A percentile compares a stretch with the other conserved stretches of the same genome.
These are phyloP conservation scores for Xenopus laevis DNA, from an alignment of 2,113 vertebrate species.

Conservation along the genomic window DNA sequence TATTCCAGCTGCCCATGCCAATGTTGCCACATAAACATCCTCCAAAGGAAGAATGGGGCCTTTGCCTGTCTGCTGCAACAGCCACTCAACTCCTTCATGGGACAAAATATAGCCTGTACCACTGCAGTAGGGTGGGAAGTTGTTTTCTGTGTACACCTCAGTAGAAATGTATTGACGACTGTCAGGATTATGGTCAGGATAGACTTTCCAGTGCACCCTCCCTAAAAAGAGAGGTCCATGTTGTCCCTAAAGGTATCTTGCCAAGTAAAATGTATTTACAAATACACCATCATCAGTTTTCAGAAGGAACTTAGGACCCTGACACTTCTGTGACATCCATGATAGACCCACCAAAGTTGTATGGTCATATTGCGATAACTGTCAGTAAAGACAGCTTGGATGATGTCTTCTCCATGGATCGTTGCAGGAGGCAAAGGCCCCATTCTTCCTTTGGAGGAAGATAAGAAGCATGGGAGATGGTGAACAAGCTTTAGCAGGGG, in stretches of 20 bases:
- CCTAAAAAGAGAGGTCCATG: slow-evolving; percentile 69
- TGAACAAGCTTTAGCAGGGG: slow-evolving; percentile 1
- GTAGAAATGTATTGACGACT: slow-evolving; percentile 68
- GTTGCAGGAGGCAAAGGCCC: too few species aligned
- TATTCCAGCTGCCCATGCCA: slow-evolving; percentile 70
- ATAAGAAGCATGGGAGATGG: slow-evolving; percentile 70
- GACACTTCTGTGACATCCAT: slow-evolving; percentile 73
- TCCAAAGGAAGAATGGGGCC: slow-evolving; percentile 67
- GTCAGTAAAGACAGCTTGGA: slow-evolving; percentile 78
- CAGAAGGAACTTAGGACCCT: slow-evolving; percentile 70
- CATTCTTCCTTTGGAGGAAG: too few species aligned
- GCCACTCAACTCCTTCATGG: slow-evolving; percentile 64
- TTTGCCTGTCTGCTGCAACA: slow-evolving; percentile 62
- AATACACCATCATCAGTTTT: slow-evolving; percentile 87
- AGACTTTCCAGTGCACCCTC: slow-evolving; percentile 71
- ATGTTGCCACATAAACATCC: slow-evolving; percentile 80
- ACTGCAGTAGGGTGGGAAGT: slow-evolving; percentile 82
- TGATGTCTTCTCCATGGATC: slow-evolving; percentile 67
- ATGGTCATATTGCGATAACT: slow-evolving; percentile 82
- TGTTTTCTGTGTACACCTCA: slow-evolving; percentile 56
- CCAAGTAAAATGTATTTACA: slow-evolving; percentile 72
- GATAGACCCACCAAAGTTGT: slow-evolving; percentile 74
- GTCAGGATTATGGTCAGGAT: slow-evolving; percentile 60
- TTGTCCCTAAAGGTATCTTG: slow-evolving; percentile 48
- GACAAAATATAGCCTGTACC: slow-evolving; percentile 81